Evolutionary conservation across 2,888 invertebrate genomes (phyloP).

Genomic region (Tiphia femorata): DNA sequence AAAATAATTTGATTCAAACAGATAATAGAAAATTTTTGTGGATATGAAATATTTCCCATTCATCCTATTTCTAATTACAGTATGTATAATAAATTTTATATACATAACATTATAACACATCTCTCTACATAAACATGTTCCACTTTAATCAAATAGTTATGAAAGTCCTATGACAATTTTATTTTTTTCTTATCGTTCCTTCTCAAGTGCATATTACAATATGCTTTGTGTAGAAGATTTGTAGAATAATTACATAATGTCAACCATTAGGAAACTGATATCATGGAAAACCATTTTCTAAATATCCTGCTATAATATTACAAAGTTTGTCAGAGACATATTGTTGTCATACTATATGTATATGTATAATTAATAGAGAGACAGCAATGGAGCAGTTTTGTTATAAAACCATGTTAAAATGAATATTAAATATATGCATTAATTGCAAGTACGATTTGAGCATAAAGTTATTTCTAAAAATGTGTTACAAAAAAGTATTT

Average conservation of each 20-base stretch:
- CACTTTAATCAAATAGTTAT: slow-evolving; percentile 17
- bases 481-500: no score
- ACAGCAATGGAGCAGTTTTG: no score
- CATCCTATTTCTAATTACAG: slow-evolving; percentile 2
- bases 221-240: slow-evolving; percentile 9
- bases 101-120: slow-evolving; percentile 23
- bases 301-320: slow-evolving; percentile 24
- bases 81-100: slow-evolving; percentile 22
- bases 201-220: slow-evolving; percentile 28
- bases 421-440: background rate
- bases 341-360: background rate
- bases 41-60: background rate
- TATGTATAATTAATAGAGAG: background rate
- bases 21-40: background rate
- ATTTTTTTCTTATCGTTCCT: slow-evolving; percentile 20
- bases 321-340: slow-evolving; percentile 14
- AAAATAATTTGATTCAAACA: no score
- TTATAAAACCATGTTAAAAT: no score
- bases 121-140: slow-evolving; percentile 16
- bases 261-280: slow-evolving; percentile 8
- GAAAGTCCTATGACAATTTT: slow-evolving; percentile 20
- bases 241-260: slow-evolving; percentile 22
- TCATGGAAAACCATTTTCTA: slow-evolving; percentile 22
- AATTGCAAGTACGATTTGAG: background rate
- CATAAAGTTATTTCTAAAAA: no score